These are phyloP conservation scores for Tanypteryx hageni DNA, from an alignment of 2,888 invertebrate genomes.

Conservation along the genomic window DNA sequence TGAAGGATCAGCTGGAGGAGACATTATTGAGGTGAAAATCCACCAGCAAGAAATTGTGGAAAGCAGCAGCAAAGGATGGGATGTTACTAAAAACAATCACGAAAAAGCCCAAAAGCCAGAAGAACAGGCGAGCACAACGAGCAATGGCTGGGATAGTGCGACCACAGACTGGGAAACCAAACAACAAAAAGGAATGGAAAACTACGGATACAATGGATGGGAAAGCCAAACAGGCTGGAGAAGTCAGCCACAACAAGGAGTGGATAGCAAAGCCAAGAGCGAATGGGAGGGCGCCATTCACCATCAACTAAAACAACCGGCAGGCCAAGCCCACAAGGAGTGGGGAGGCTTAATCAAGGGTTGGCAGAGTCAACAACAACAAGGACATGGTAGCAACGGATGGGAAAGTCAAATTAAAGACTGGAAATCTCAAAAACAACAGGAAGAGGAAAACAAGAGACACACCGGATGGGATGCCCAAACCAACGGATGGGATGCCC, in stretches of 20 bases:
- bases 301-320: background rate
- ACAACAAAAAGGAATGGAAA: too few species aligned
- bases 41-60: background rate
- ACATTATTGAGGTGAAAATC: background rate
- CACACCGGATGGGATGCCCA: background rate
- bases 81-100: too few species aligned
- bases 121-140: too few species aligned
- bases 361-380: background rate
- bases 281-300: background rate
- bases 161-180: too few species aligned
- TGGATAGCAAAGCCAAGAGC: background rate
- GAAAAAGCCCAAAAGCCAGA: background rate
- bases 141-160: too few species aligned
- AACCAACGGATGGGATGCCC: background rate
- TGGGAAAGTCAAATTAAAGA: background rate
- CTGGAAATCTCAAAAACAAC: background rate
- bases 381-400: background rate
- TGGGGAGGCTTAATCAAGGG: background rate
- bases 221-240: background rate
- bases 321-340: background rate
- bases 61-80: background rate
- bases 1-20: background rate
- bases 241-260: background rate
- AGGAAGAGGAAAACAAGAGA: background rate
- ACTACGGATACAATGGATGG: background rate